Percentiles rank a stretch among this genome's conserved stretches.
These are phyloP conservation scores for Arvicanthis niloticus DNA, from an alignment of 2,113 vertebrate species.

Conservation along the genomic window DNA sequence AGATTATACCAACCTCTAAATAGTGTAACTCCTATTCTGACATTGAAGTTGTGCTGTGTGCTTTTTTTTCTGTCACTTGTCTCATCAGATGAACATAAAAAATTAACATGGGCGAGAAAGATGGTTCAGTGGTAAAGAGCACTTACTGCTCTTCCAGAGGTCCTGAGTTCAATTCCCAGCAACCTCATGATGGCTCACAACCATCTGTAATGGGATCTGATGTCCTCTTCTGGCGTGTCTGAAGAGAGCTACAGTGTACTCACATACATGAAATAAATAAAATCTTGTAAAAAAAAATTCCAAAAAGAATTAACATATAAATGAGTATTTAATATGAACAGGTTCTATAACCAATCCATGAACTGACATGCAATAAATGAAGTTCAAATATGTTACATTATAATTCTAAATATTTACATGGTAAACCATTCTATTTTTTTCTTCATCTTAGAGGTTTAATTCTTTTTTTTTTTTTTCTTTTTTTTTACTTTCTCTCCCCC, in stretches of 20 bases:
- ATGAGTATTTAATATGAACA: conserved; percentile 18
- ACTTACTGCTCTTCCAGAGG: too few species aligned
- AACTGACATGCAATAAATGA: background rate
- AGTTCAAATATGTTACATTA: background rate
- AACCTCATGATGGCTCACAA: too few species aligned
- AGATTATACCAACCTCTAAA: background rate
- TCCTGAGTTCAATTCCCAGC: too few species aligned
- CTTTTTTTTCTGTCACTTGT: background rate
- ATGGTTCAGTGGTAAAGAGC: too few species aligned
- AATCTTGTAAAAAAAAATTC: too few species aligned
- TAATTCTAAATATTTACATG: background rate
- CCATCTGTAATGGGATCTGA: too few species aligned
- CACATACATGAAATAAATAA: too few species aligned
- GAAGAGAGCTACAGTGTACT: too few species aligned
- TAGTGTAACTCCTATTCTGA: background rate
- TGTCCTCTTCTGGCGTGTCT: too few species aligned
- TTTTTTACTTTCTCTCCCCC: background rate
- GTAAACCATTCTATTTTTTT: background rate
- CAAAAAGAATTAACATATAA: conserved; percentile 4
- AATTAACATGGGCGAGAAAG: background rate
- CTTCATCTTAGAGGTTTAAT: background rate
- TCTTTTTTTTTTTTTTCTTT: background rate
- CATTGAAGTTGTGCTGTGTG: background rate
- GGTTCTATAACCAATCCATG: background rate
- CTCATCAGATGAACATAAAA: background rate